Conservation (phyloP, 2,888 invertebrate genomes). For the Stenurella melanura region DNA sequence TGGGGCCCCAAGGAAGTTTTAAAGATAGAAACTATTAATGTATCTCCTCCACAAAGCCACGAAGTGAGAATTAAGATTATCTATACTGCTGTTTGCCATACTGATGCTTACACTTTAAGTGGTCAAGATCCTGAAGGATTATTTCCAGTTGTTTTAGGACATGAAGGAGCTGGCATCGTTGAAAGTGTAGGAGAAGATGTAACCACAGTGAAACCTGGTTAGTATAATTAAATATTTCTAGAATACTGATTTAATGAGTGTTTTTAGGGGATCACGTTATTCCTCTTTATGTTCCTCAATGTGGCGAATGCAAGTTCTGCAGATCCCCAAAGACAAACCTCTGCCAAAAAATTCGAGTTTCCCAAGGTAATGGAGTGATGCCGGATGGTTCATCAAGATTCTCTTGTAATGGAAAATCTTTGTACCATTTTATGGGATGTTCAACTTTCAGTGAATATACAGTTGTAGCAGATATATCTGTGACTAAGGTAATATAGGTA, state of each 20-base stretch:
- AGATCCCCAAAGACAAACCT: slow-evolving; percentile 96
- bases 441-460: slow-evolving; percentile 96
- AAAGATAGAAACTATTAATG: slow-evolving; percentile 92
- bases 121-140: slow-evolving; percentile 93
- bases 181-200: slow-evolving; percentile 97
- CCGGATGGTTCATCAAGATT: slow-evolving; percentile 94
- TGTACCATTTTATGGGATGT: slow-evolving; percentile 97
- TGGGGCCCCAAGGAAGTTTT: slow-evolving; percentile 95
- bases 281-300: slow-evolving; percentile 97
- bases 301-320: slow-evolving; percentile 97
- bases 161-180: slow-evolving; percentile 97
- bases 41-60: slow-evolving; percentile 93
- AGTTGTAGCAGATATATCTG: slow-evolving; percentile 94
- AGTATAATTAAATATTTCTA: slow-evolving; percentile 26
- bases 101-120: slow-evolving; percentile 91
- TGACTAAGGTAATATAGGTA: slow-evolving; percentile 89
- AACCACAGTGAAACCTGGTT: slow-evolving; percentile 87
- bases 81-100: slow-evolving; percentile 92
- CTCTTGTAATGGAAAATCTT: slow-evolving; percentile 84
- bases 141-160: slow-evolving; percentile 95
- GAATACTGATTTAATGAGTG: background rate
- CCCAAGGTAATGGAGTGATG: slow-evolving; percentile 93
- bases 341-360: slow-evolving; percentile 92
- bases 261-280: slow-evolving; percentile 93
- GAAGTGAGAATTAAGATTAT: slow-evolving; percentile 91